Evolutionary conservation across 1,140 invertebrate species (phyloP).

Genomic region (Drosophila equinoxialis): DNA sequence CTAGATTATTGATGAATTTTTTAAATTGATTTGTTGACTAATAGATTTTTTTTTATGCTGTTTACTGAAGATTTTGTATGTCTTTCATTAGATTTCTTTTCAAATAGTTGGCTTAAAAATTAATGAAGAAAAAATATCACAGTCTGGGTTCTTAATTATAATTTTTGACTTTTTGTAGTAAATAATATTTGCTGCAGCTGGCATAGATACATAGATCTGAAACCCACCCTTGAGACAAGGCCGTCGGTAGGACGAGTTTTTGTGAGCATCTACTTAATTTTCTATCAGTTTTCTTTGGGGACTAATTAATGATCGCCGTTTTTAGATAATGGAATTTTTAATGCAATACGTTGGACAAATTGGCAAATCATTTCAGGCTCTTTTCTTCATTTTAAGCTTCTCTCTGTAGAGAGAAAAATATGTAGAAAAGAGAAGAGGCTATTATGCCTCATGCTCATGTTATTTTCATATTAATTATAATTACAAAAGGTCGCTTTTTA

Average conservation of each 20-base stretch:
- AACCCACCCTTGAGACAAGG: background rate
- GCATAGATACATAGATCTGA: background rate
- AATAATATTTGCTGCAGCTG: too few species aligned
- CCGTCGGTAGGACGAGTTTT: background rate
- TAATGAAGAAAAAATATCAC: too few species aligned
- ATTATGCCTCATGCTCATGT: constrained; percentile 35
- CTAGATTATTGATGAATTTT: too few species aligned
- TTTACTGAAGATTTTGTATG: background rate
- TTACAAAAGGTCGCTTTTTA: constrained; percentile 70
- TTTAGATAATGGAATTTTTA: constrained; percentile 77
- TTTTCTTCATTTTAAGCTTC: constrained; percentile 25
- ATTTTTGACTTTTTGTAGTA: too few species aligned
- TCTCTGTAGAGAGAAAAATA: background rate
- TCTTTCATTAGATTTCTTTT: too few species aligned
- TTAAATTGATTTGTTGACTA: too few species aligned
- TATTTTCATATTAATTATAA: constrained; percentile 78
- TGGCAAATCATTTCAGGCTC: constrained; percentile 33
- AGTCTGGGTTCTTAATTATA: too few species aligned
- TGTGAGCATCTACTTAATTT: constrained; percentile 28
- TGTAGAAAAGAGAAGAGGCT: background rate
- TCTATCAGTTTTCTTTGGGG: constrained; percentile 45
- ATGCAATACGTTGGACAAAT: constrained; percentile 55
- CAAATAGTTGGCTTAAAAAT: background rate
- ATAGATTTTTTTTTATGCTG: too few species aligned
- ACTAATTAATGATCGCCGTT: constrained; percentile 71